These are phyloP conservation scores for Cheilosia pagana DNA, from an alignment of 2,888 invertebrate genomes.

Conservation along the genomic window DNA sequence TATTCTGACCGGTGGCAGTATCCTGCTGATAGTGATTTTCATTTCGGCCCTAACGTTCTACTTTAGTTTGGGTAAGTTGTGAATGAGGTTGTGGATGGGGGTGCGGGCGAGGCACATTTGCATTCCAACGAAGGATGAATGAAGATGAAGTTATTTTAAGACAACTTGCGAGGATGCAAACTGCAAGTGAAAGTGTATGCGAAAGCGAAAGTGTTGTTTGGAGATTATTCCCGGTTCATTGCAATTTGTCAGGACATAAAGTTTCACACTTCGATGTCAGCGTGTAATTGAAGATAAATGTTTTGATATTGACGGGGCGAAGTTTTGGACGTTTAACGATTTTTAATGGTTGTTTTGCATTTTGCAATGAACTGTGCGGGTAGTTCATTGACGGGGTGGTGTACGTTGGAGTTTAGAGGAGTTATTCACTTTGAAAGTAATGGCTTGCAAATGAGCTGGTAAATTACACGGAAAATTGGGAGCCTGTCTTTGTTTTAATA, in stretches of 20 bases:
- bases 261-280: constrained; percentile 50
- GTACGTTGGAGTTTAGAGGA: neutral
- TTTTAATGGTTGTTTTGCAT: constrained; percentile 3
- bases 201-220: constrained; percentile 48
- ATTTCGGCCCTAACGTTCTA: constrained; percentile 82
- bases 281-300: constrained; percentile 57
- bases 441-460: neutral
- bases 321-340: constrained; percentile 16
- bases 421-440: neutral
- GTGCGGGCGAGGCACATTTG: constrained; percentile 25
- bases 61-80: constrained; percentile 82
- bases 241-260: constrained; percentile 71
- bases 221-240: constrained; percentile 52
- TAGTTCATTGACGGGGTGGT: constrained; percentile 12
- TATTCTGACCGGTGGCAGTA: constrained; percentile 81
- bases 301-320: constrained; percentile 11
- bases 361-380: constrained; percentile 2
- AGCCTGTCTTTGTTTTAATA: too few relatives aligned
- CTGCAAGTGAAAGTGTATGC: constrained; percentile 50
- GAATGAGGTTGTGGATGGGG: constrained; percentile 16
- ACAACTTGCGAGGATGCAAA: constrained; percentile 56
- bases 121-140: constrained; percentile 36
- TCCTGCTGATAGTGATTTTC: constrained; percentile 80
- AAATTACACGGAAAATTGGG: neutral
- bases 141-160: constrained; percentile 46